Evolutionary conservation across 2,113 vertebrate species (phyloP).

Genomic region (Rhinopomastus cyanomelas): DNA sequence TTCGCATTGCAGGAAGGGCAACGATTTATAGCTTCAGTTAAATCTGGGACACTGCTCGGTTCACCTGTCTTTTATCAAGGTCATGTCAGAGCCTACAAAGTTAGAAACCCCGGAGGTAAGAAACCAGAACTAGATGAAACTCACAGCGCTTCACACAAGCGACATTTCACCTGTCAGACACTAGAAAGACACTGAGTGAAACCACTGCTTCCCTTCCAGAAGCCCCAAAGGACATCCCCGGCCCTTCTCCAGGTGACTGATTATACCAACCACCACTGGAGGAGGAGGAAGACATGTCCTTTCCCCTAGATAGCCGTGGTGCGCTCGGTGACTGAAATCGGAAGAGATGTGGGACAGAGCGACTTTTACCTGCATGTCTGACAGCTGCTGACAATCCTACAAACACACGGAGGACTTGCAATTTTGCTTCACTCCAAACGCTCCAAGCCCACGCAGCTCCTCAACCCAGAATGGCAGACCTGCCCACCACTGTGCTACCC

Average conservation of each 20-base stretch:
- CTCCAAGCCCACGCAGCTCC: not conserved
- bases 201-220: not conserved
- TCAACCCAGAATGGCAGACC: not conserved
- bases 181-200: not conserved
- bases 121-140: not conserved
- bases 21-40: not conserved
- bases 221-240: not conserved
- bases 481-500: not conserved
- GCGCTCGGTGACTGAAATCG: not conserved
- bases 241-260: not conserved
- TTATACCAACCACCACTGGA: not conserved
- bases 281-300: not conserved
- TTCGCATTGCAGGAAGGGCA: not conserved
- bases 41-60: not conserved
- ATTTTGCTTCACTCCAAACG: not conserved
- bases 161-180: not conserved
- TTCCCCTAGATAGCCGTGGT: not conserved
- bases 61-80: not conserved
- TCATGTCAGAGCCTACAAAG: not conserved
- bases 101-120: not conserved
- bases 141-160: not conserved
- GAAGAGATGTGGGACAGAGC: not conserved
- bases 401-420: not conserved
- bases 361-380: not conserved
- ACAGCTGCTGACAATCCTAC: not conserved